Evolutionary conservation across 2,113 vertebrate species (phyloP), one percentile per base, ranked within the genome.

Genomic region (Eublepharis macularius): DNA sequence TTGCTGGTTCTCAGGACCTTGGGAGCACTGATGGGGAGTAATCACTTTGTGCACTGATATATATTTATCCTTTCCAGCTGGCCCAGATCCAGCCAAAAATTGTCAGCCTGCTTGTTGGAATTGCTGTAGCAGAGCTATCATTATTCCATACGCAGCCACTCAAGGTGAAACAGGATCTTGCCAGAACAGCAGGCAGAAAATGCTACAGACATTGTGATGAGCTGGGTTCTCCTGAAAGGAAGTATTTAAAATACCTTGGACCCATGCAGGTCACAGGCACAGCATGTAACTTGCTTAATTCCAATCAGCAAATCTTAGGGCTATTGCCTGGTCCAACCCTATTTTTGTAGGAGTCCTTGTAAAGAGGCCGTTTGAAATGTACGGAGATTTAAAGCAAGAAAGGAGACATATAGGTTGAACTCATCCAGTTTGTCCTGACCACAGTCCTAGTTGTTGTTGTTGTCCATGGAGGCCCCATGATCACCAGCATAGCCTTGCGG

Each of bases 1-100:
- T 41, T 76, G 76, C 87, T 89, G 8, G 16, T 82, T 78, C 14
- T 4, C 47, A 85, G 77, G 76, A 89, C 91, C 73, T 89, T 77
- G 81, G 91, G 90, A 89, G 87, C n/a, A 79, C 39, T 16, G 14
- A 54, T 84, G 57, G 80, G 70, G 70, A 87, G 88, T 54, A 41
- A 60, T 83, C 83, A 51, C 76, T 75, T 24, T 4, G 2, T 69
- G 1, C 0, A 0, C 3, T 0, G 0, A 6, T 49, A 81, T 89
- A 60, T 66, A 90, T 93, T 89, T 73, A 76, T 89, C 66, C 43
- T 91, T 43, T 0, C 0, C 76, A 54, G 29, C 65, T 89, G 87
- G 90, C 80, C 76, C 76, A 82, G 63, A 85, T 92, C 88, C 91
- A 83, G 29, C 39, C 65, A 88, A 72, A 79, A 88, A 90, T 87